These are phyloP conservation scores for Acromyrmex echinatior DNA, from an alignment of 1,140 invertebrate genomes.

Conservation along the genomic window DNA sequence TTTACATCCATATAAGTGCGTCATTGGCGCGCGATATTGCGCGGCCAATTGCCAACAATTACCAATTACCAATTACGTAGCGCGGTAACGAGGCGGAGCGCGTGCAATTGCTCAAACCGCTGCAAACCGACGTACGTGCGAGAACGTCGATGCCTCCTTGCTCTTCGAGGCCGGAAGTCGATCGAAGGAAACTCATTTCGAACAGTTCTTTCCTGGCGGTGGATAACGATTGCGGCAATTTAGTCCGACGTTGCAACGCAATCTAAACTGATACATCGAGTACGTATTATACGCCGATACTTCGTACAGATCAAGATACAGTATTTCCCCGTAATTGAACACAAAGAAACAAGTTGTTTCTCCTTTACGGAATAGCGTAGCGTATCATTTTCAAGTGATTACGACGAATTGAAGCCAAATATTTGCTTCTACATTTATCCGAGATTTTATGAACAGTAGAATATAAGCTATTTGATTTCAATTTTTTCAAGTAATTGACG, in stretches of 20 bases:
- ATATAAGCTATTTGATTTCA: neutral
- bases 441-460: neutral
- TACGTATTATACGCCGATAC: slow-evolving; percentile 51
- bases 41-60: slow-evolving; percentile 67
- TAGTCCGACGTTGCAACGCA: slow-evolving; percentile 56
- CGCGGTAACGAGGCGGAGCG: slow-evolving; percentile 63
- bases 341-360: slow-evolving; percentile 36
- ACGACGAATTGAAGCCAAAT: neutral
- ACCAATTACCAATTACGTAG: slow-evolving; percentile 66
- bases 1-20: slow-evolving; percentile 47
- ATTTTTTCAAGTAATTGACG: neutral
- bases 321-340: slow-evolving; percentile 27
- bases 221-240: slow-evolving; percentile 68
- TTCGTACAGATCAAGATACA: slow-evolving; percentile 22
- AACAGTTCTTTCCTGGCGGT: slow-evolving; percentile 54
- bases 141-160: slow-evolving; percentile 49
- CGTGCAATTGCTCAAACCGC: slow-evolving; percentile 62
- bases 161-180: slow-evolving; percentile 58
- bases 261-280: slow-evolving; percentile 66
- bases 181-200: slow-evolving; percentile 63
- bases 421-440: slow-evolving; percentile 15
- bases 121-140: slow-evolving; percentile 48
- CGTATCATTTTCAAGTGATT: slow-evolving; percentile 11
- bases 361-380: neutral
- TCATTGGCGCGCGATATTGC: slow-evolving; percentile 32